Evolutionary conservation across 2,888 invertebrate species (phyloP), one percentile per base, ranked within the genome.

Genomic region (Cordilura impudica): DNA sequence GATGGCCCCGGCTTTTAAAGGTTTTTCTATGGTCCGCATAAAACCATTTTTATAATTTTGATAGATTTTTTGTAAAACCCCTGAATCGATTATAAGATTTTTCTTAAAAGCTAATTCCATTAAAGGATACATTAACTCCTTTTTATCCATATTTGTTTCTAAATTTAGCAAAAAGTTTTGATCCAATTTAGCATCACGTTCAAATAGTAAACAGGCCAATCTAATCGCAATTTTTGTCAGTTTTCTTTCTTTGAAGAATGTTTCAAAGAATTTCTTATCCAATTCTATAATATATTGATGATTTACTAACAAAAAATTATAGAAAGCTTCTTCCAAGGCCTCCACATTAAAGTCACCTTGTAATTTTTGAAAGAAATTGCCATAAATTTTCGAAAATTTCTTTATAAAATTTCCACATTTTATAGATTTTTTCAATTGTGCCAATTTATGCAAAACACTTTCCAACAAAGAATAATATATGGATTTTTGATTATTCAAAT

Each of bases 1-100:
- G 61, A 94, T 92, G 82, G 92, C 92, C 0, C 93, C 93, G 3
- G 92, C 93, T 89, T 94, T 94, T 78, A 93, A 93, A 0, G 94
- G 94, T 84, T 94, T 94, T 83, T 93, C 93, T 47, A 94, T 88
- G 77, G 92, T 90, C 87, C 93, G 93, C 60, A 90, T 87, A 35
- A 95, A 92, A 79, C 93, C 93, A 0, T 91, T 88, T 87, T 93
- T 92, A 81, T 93, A 93, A 83, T 92, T 91, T 51, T 91, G 89
- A 84, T 91, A 94, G 66, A 94, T 89, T 60, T 88, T 90, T 19
- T 86, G 84, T 3, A 94, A 86, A 23, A 93, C 88, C 21, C 91
- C 88, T 39, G 91, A 88, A 0, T 91, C 85, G 3, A 88, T 12
- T 2, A 71, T 4, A 4, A 86, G 73, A n/a, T 83, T 74, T 5